phyloP scores from a whole-genome alignment of 2,888 invertebrate species.

The Podabrus alpinus region DNA sequence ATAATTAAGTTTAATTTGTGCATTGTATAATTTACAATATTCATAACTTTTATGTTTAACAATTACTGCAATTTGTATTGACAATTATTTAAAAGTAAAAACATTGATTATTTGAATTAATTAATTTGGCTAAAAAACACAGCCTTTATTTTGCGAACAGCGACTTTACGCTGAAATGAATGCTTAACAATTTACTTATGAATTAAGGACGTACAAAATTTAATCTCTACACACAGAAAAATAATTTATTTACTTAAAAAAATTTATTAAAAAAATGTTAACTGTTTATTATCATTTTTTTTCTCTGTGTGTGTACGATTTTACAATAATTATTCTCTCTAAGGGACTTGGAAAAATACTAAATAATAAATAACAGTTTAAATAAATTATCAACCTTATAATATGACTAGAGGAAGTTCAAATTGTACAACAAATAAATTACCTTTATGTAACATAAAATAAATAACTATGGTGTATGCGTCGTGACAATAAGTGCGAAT shows the following conservation, averaged over 20 bases:
- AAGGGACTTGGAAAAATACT: neutral
- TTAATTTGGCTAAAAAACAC: constrained; percentile 44
- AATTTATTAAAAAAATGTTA: neutral
- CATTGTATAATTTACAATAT: neutral
- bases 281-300: neutral
- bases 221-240: neutral
- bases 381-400: neutral
- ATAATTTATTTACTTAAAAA: neutral
- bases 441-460: neutral
- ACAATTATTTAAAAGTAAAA: constrained; percentile 25
- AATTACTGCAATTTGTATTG: constrained; percentile 7
- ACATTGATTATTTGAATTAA: constrained; percentile 29
- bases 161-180: constrained; percentile 21
- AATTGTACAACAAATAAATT: neutral
- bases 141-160: constrained; percentile 39
- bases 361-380: neutral
- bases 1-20: neutral
- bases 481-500: neutral
- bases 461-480: neutral
- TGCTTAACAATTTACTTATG: constrained; percentile 7
- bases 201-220: neutral
- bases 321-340: neutral
- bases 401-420: neutral
- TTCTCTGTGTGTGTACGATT: neutral
- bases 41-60: neutral